phyloP scores from a whole-genome alignment of 1,140 invertebrate species.

The Drosophila azteca region DNA sequence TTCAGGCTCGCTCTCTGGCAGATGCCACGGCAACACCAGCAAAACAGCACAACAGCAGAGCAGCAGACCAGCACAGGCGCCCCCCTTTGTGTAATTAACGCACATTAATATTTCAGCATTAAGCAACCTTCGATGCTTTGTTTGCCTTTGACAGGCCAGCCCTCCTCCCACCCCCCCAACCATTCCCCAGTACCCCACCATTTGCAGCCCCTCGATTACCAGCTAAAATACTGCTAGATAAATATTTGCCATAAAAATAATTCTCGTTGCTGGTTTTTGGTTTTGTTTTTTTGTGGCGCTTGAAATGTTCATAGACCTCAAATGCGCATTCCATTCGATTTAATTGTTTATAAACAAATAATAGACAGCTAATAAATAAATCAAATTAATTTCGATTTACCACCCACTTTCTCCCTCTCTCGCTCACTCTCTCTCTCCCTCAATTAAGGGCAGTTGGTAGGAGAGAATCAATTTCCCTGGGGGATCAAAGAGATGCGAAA shows the following conservation, averaged over 20 bases:
- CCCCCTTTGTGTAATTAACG: conserved; percentile 62
- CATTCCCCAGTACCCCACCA: not conserved
- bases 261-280: conserved; percentile 36
- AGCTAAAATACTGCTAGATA: conserved; percentile 76
- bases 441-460: not conserved
- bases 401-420: not conserved
- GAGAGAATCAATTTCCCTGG: not conserved
- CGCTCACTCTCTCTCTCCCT: conserved; percentile 5
- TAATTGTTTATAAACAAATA: conserved; percentile 82
- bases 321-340: conserved; percentile 75
- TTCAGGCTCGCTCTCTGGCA: conserved; percentile 1
- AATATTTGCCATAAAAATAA: conserved; percentile 80
- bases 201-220: conserved; percentile 13
- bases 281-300: conserved; percentile 37
- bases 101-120: conserved; percentile 81
- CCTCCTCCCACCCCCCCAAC: not conserved
- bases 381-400: conserved; percentile 65
- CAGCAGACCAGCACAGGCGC: not conserved
- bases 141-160: conserved; percentile 63
- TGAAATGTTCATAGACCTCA: conserved; percentile 77
- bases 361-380: conserved; percentile 78
- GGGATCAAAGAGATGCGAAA: too few species aligned
- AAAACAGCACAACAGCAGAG: not conserved
- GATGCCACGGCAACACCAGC: conserved; percentile 24
- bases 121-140: conserved; percentile 73